Evolutionary conservation across 2,113 vertebrate genomes (phyloP), one percentile per base, ranked within the genome.

Genomic region (Pleuronectes platessa): DNA sequence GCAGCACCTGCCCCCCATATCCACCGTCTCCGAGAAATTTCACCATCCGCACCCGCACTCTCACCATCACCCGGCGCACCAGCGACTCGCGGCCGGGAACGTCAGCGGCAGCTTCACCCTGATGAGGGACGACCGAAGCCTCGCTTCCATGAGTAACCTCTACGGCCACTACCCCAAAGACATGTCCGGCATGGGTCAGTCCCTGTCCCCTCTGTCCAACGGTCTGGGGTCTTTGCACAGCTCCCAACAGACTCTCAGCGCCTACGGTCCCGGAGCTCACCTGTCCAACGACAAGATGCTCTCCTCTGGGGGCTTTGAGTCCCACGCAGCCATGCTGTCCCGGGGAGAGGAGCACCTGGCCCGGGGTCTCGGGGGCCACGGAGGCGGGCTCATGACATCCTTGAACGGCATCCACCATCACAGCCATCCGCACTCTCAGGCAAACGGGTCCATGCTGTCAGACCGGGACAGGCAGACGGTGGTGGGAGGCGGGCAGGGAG

Each of bases 131-230:
- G 98, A 99, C 84, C 87, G 97, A 63, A 95, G 96, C 87, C 93
- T 99, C 67, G 95, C 97, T 65, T 97, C 97, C 61, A 97, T 98
- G 96, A 94, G 97, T 81, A 97, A 97, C 91, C 94, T 99, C 62
- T 99, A 99, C 76, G 94, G 96, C 86, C 97, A 98, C 93, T 99
- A 98, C 67, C 95, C 96, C 83, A 99, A 98, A 93, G 98, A 99
- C 91, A 96, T 98, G 95, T 94, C 95, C 35, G 93, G 95, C 80
- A 97, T 98, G 96, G 97, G 96, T 14, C 97, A 97, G 84, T 92
- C 96, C 18, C 94, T 99, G 37, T 98, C 97, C 24, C 97, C 97
- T 3, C 95, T 99, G 55, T 95, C 97, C 88, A 98, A 96, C 88
- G 96, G 97, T 37, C 94, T 99, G 58, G 95, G 96, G 5, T 93